phyloP scores from a whole-genome alignment of 2,888 invertebrate species.

The Ormyrus thymus region DNA sequence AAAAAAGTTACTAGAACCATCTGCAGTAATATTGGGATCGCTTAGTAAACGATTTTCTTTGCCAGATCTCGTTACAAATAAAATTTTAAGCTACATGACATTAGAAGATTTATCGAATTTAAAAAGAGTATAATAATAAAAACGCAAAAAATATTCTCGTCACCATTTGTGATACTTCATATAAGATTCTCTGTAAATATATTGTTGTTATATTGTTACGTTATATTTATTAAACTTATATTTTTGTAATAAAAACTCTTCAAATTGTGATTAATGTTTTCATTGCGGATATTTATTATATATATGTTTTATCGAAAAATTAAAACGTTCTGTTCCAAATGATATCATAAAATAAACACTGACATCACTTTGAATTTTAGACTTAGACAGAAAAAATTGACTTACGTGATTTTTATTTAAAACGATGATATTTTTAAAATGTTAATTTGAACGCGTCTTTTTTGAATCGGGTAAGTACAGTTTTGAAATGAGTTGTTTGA shows the following conservation, averaged over 20 bases:
- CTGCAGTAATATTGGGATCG: not conserved
- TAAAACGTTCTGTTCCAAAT: not conserved
- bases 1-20: conserved; percentile 22
- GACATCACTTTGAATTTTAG: conserved; percentile 4
- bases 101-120: conserved; percentile 35
- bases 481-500: no score
- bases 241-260: conserved; percentile 6
- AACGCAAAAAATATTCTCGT: not conserved
- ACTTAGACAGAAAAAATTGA: not conserved
- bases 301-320: not conserved
- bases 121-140: not conserved
- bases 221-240: not conserved
- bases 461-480: no score
- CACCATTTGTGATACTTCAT: not conserved
- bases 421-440: no score
- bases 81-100: conserved; percentile 39
- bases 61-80: conserved; percentile 26
- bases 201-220: not conserved
- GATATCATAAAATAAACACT: conserved; percentile 32
- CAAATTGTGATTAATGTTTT: not conserved
- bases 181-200: not conserved
- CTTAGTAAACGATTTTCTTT: conserved; percentile 24
- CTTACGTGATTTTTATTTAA: no score
- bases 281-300: not conserved
- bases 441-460: no score